phyloP scores from a whole-genome alignment of 1,140 invertebrate genomes.

The Drosophila navojoa region DNA sequence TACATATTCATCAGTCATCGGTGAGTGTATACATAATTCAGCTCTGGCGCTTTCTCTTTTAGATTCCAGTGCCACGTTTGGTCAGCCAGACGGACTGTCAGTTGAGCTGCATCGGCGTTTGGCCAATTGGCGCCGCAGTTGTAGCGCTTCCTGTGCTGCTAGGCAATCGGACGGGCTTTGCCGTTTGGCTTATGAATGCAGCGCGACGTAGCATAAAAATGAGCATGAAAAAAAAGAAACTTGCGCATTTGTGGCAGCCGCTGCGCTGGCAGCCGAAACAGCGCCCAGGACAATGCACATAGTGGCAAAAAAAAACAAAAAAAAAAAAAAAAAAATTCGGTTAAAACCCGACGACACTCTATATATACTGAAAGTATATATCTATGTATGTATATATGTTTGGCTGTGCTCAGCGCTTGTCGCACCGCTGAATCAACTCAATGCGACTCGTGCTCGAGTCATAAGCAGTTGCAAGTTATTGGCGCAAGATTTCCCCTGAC shows the following conservation, averaged over 20 bases:
- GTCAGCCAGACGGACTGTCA: slow-evolving; percentile 24
- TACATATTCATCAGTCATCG: not conserved
- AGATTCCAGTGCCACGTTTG: not conserved
- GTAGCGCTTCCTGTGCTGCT: slow-evolving; percentile 10
- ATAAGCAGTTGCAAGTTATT: slow-evolving; percentile 81
- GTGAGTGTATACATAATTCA: not conserved
- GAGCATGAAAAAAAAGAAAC: slow-evolving; percentile 45
- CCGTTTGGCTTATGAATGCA: slow-evolving; percentile 28
- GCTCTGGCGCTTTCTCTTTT: not conserved
- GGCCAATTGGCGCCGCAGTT: slow-evolving; percentile 9
- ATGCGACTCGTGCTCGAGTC: slow-evolving; percentile 54
- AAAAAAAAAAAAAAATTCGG: slow-evolving; percentile 18
- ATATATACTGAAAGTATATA: not conserved
- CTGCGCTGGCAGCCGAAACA: slow-evolving; percentile 25
- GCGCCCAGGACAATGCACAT: slow-evolving; percentile 19
- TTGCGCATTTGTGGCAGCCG: slow-evolving; percentile 35
- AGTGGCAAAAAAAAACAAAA: not conserved
- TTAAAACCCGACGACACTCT: not conserved
- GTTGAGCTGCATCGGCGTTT: slow-evolving; percentile 14
- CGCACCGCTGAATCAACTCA: slow-evolving; percentile 38
- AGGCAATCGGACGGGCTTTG: slow-evolving; percentile 1
- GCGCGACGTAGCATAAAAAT: slow-evolving; percentile 49
- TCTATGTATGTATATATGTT: not conserved
- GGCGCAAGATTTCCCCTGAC: slow-evolving; percentile 73
- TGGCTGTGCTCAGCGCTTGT: slow-evolving; percentile 26